Percentiles rank a stretch among this genome's conserved stretches.
Evolutionary conservation across 2,888 invertebrate species (phyloP).

Genomic region (Agrochola circellaris): DNA sequence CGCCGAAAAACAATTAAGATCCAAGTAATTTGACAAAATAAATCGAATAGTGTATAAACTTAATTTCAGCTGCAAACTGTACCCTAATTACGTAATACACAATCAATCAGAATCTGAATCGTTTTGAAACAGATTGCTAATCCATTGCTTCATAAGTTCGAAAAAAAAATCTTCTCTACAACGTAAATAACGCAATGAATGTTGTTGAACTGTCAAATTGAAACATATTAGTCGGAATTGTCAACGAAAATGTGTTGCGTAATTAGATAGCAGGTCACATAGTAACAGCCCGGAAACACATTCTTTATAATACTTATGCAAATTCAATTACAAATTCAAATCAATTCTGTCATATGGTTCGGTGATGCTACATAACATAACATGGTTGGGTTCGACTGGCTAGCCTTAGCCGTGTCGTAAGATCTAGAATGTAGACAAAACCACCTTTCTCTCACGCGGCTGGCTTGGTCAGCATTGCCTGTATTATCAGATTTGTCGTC

Average conservation of each 20-base stretch:
- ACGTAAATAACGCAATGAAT: too few species aligned
- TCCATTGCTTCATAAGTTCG: too few species aligned
- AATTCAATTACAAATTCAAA: slow-evolving; percentile 2
- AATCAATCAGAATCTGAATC: too few species aligned
- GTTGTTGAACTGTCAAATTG: too few species aligned
- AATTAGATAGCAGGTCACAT: too few species aligned
- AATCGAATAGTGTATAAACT: background rate
- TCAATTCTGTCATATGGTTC: slow-evolving; percentile 23
- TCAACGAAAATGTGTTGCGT: too few species aligned
- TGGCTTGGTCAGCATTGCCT: slow-evolving; percentile 31
- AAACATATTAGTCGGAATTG: too few species aligned
- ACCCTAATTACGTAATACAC: too few species aligned
- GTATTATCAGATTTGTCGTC: slow-evolving; percentile 50
- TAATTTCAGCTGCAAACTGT: background rate
- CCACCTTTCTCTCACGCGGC: slow-evolving; percentile 74
- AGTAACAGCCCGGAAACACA: slow-evolving; percentile 5
- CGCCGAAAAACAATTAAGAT: slow-evolving; percentile 13
- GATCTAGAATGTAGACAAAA: slow-evolving; percentile 70
- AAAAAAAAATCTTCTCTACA: too few species aligned
- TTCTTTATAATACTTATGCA: slow-evolving; percentile 6
- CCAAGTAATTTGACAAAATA: slow-evolving; percentile 5
- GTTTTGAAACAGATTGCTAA: too few species aligned
- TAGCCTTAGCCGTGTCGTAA: slow-evolving; percentile 68
- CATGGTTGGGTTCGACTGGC: slow-evolving; percentile 31
- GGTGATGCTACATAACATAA: slow-evolving; percentile 41